Evolutionary conservation across 92 coral and sea anemone genomes (phyloP).

Genomic region (Parazoanthus atlanticus): DNA sequence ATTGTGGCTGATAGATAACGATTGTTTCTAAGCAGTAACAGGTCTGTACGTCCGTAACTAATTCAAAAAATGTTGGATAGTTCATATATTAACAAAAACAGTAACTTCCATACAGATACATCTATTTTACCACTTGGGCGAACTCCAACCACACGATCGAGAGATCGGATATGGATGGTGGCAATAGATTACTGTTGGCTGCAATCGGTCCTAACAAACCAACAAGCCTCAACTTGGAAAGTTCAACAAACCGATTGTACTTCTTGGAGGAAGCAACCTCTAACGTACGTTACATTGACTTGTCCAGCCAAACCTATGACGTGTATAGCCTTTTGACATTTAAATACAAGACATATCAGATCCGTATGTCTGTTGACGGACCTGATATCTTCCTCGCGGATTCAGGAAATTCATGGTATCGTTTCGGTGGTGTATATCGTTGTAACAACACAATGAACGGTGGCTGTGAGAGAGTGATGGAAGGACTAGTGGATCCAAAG

Average conservation of each 20-base stretch:
- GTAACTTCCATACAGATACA: neutral
- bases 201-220: slow-evolving; percentile 19
- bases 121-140: slow-evolving; percentile 24
- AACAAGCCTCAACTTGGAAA: slow-evolving; percentile 51
- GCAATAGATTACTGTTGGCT: slow-evolving; percentile 37
- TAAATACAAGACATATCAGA: neutral
- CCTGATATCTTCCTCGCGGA: slow-evolving; percentile 13
- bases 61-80: neutral
- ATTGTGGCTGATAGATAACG: too few relatives aligned
- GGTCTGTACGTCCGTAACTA: neutral
- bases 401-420: neutral
- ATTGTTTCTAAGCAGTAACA: neutral
- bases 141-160: slow-evolving; percentile 29
- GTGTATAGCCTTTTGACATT: slow-evolving; percentile 14
- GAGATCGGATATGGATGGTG: slow-evolving; percentile 65
- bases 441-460: slow-evolving; percentile 32
- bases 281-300: slow-evolving; percentile 30
- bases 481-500: slow-evolving; percentile 28
- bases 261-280: slow-evolving; percentile 46
- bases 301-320: neutral
- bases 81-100: neutral
- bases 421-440: slow-evolving; percentile 32
- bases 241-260: slow-evolving; percentile 51
- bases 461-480: slow-evolving; percentile 20
- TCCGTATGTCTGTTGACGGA: slow-evolving; percentile 29